These are phyloP conservation scores for Drosophila colorata DNA, from an alignment of 2,888 invertebrate species.

Conservation along the genomic window DNA sequence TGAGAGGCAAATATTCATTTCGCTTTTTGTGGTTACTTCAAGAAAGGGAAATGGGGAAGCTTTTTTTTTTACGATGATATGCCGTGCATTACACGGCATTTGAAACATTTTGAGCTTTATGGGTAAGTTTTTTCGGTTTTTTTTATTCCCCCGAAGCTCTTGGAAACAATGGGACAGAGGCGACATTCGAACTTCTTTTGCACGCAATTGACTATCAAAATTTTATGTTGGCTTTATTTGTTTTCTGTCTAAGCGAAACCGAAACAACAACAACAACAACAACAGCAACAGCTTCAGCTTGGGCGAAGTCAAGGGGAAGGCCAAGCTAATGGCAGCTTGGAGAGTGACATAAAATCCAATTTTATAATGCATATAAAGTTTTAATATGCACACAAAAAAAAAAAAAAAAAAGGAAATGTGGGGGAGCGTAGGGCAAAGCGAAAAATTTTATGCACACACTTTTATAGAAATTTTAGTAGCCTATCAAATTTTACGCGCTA, in stretches of 20 bases:
- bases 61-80: slow-evolving; percentile 61
- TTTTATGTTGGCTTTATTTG: slow-evolving; percentile 58
- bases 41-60: slow-evolving; percentile 28
- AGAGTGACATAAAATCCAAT: slow-evolving; percentile 77
- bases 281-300: slow-evolving; percentile 1
- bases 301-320: not conserved
- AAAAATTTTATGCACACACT: slow-evolving; percentile 65
- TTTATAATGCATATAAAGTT: slow-evolving; percentile 78
- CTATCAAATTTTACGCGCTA: slow-evolving; percentile 74
- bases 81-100: slow-evolving; percentile 68
- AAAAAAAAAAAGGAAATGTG: slow-evolving; percentile 16
- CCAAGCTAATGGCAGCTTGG: slow-evolving; percentile 63
- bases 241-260: slow-evolving; percentile 29
- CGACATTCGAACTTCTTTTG: slow-evolving; percentile 60
- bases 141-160: not conserved
- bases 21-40: slow-evolving; percentile 36
- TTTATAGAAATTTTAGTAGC: slow-evolving; percentile 76
- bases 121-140: slow-evolving; percentile 38
- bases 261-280: slow-evolving; percentile 20
- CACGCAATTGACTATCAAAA: slow-evolving; percentile 76
- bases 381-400: slow-evolving; percentile 56
- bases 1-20: slow-evolving; percentile 63
- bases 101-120: slow-evolving; percentile 65
- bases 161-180: slow-evolving; percentile 41
- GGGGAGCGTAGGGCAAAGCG: slow-evolving; percentile 3